Percentiles rank a stretch among this genome's conserved stretches.
phyloP scores from a whole-genome alignment of 2,888 invertebrate genomes.

The Mellilla xanthometata region DNA sequence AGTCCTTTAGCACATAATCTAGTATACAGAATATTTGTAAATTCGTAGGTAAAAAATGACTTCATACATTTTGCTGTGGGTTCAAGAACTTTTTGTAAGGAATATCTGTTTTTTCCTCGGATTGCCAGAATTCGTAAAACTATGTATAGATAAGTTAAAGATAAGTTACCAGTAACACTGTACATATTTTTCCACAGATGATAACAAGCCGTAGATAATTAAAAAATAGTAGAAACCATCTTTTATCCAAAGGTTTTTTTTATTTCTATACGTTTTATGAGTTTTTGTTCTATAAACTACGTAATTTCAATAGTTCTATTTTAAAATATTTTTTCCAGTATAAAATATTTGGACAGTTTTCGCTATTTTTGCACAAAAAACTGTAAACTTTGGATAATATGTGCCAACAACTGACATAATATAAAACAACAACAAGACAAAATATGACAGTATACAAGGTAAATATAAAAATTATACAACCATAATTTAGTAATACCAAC shows the following conservation, averaged over 20 bases:
- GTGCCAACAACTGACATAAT: slow-evolving; percentile 9
- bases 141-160: too few species aligned
- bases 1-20: too few species aligned
- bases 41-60: too few species aligned
- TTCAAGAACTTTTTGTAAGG: too few species aligned
- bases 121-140: too few species aligned
- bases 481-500: slow-evolving; percentile 19
- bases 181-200: too few species aligned
- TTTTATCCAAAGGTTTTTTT: slow-evolving; percentile 2
- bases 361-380: slow-evolving; percentile 11
- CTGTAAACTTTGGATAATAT: slow-evolving; percentile 21
- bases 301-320: slow-evolving; percentile 7
- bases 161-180: too few species aligned
- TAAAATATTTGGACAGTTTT: slow-evolving; percentile 7
- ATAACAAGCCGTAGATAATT: neutral
- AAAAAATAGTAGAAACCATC: too few species aligned
- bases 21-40: too few species aligned
- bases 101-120: too few species aligned
- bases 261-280: neutral
- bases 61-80: too few species aligned
- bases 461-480: slow-evolving; percentile 22
- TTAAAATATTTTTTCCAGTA: slow-evolving; percentile 7
- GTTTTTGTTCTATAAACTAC: slow-evolving; percentile 2
- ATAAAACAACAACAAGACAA: slow-evolving; percentile 23
- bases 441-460: slow-evolving; percentile 4